A percentile compares a stretch with the other conserved stretches of the same genome.
Evolutionary conservation across 2,888 invertebrate genomes (phyloP).

Genomic region (Disparrhopalites patrizii): DNA sequence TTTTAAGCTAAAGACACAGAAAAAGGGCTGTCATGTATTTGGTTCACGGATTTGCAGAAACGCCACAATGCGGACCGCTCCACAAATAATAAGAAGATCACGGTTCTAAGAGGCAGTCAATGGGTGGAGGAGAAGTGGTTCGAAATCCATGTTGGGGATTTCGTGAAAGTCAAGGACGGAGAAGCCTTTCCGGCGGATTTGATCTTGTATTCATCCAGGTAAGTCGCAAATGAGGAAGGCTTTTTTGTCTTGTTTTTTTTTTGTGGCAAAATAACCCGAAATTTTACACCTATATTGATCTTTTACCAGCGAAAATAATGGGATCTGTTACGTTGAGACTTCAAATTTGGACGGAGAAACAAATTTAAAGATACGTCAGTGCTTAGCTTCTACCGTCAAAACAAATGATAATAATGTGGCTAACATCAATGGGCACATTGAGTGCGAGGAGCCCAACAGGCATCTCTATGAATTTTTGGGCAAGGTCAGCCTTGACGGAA

Average conservation of each 20-base stretch:
- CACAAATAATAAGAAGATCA: constrained; percentile 84
- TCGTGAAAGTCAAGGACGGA: constrained; percentile 86
- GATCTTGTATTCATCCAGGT: constrained; percentile 87
- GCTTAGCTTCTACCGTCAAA: constrained; percentile 71
- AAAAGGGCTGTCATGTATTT: no score
- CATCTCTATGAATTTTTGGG: constrained; percentile 97
- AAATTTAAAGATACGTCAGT: constrained; percentile 95
- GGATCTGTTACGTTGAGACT: constrained; percentile 98
- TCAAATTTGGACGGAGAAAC: constrained; percentile 99
- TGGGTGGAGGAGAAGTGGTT: constrained; percentile 74
- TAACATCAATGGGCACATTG: constrained; percentile 64
- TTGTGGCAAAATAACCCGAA: neutral
- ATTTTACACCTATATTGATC: neutral
- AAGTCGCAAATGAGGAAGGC: constrained; percentile 34
- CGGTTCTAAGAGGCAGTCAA: constrained; percentile 78
- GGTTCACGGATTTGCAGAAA: constrained; percentile 78
- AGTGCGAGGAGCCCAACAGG: constrained; percentile 93
- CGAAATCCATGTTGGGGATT: constrained; percentile 82
- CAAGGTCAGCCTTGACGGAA: constrained; percentile 62
- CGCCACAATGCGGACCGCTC: constrained; percentile 93
- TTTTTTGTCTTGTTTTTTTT: neutral
- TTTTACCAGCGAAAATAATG: constrained; percentile 81
- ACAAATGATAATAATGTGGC: constrained; percentile 51
- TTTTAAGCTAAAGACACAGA: no score
- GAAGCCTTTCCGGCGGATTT: constrained; percentile 97